phyloP scores from a whole-genome alignment of 2,113 vertebrate species.

The Sapayoa aenigma region DNA sequence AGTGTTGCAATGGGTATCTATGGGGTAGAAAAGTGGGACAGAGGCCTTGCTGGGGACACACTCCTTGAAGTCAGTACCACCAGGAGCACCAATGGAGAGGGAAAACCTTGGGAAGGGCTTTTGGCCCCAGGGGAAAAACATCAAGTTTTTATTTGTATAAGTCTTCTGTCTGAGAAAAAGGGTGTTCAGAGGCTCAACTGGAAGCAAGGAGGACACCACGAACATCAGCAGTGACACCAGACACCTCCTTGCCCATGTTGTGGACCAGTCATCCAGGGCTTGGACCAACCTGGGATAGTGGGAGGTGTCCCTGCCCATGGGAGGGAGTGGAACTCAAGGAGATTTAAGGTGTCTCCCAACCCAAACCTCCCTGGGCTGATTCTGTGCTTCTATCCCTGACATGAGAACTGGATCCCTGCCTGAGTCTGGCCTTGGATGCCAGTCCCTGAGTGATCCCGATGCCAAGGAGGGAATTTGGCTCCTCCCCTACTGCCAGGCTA shows the following conservation, averaged over 20 bases:
- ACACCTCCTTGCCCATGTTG: not conserved
- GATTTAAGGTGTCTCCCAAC: not conserved
- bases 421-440: not conserved
- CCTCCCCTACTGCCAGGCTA: not conserved
- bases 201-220: not conserved
- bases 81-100: not conserved
- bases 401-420: not conserved
- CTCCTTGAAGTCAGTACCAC: not conserved
- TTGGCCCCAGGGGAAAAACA: not conserved
- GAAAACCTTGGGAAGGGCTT: not conserved
- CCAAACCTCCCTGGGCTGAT: not conserved
- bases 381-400: fast-evolving
- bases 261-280: not conserved
- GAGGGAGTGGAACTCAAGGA: not conserved
- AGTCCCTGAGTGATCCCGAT: not conserved
- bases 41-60: not conserved
- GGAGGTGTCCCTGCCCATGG: not conserved
- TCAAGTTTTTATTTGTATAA: not conserved
- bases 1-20: not conserved
- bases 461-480: not conserved
- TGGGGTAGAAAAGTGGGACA: fast-evolving
- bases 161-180: not conserved
- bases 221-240: not conserved
- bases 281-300: not conserved
- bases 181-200: not conserved